Evolutionary conservation across 2,113 vertebrate genomes (phyloP), one percentile per base, ranked within the genome.

Genomic region (Neogobius melanostomus): DNA sequence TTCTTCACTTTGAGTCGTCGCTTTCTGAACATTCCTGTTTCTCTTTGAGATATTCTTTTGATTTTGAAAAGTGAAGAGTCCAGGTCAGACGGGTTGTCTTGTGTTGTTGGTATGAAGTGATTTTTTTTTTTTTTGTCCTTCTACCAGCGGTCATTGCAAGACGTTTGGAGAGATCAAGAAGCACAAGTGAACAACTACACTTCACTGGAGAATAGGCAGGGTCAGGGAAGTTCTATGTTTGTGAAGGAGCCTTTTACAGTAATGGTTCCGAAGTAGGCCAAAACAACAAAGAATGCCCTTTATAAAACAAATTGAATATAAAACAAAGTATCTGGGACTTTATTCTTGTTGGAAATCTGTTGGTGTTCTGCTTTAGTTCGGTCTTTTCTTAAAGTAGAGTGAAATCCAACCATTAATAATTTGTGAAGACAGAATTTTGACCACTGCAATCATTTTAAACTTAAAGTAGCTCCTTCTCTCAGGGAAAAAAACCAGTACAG

Each of bases 121-220:
- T 68, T 71, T 70, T 51, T 57, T 56, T 0, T 52, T 70, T 69
- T 73, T 44, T 57, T 54, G 1, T 47, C 36, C 15, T 67, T 79
- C 17, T 0, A 9, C 6, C 14, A 52, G 16, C 14, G 62, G 9
- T 16, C 42, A 67, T 54, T 53, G 36, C 51, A 15, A 52, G 7
- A 62, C 1, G n/a, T 53, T 47, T 16, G 21, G 21, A 9, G n/a
- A n/a, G 28, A 17, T 66, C 54, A 62, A 50, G 36, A 42, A 17
- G 44, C 16, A 64, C 14, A 48, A 48, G 45, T 21, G 62, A 16
- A 17, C n/a, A 17, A 46, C 42, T n/a, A 16, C 44, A n/a, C 59
- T 61, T 61, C 59, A 10, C 59, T n/a, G 4, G 14, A n/a, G 42
- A 15, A 42, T 6, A 42, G 44, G 43, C 59, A 14, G 59, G 16